Evolutionary conservation across 2,888 invertebrate genomes (phyloP), one percentile per base, ranked within the genome.

Genomic region (Hemaris fuciformis): DNA sequence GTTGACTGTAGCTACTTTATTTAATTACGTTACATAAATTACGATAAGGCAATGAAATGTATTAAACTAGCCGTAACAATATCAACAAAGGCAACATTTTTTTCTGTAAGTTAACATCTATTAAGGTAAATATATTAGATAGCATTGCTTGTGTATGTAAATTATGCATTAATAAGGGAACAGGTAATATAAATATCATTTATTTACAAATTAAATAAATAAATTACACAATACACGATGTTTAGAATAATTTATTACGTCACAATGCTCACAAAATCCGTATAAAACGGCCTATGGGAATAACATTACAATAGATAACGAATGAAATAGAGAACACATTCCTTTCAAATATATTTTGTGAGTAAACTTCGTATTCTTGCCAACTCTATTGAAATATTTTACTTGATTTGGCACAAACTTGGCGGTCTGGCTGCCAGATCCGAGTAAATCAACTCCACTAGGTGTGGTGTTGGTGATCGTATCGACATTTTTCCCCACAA

Each of bases 361-460:
- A 27, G 31, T 31, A 53, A 53, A 53, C 27, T 53, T 53, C 10
- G 27, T 53, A 18, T 53, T 53, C 31, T 27, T 53, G 53, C 27
- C 53, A 53, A 27, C 31, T 10, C 27, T 53, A 53, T 53, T 31
- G 18, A 53, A 53, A 53, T 53, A 27, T 53, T 53, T 53, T 27
- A 53, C 53, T 53, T 31, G 53, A 53, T 53, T 53, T 53, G 53
- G 53, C 53, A 53, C 53, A 31, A 53, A 53, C 53, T 53, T 53
- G 53, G 27, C 53, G 18, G 27, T 31, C 53, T 53, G 10, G 31
- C 53, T 53, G 53, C 31, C 53, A 53, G 53, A 27, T 53, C 31
- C 53, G 10, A 53, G 18, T 53, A 31, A 31, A 53, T 31, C 53
- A 31, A 53, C 18, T 10, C 15, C 27, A 27, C 53, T 27, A 31